A percentile compares a stretch with the other conserved stretches of the same genome.
Evolutionary conservation across 2,888 invertebrate species (phyloP).

Genomic region (Itoplectis maculator): DNA sequence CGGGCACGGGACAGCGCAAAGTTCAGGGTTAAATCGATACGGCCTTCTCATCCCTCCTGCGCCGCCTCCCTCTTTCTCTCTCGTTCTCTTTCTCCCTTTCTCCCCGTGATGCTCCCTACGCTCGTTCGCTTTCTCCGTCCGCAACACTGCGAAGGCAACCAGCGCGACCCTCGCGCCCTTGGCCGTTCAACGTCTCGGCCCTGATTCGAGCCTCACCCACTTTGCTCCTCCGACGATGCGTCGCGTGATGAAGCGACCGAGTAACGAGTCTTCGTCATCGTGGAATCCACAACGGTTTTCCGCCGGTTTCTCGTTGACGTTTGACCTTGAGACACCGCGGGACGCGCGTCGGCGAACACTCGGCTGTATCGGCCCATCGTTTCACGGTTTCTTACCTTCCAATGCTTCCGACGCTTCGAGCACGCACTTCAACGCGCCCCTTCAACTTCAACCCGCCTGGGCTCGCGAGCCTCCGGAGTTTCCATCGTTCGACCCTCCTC

Average conservation of each 20-base stretch:
- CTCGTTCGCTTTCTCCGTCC: slow-evolving; percentile 24
- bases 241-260: slow-evolving; percentile 7
- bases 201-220: slow-evolving; percentile 10
- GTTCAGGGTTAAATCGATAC: slow-evolving; percentile 84
- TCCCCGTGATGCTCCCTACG: slow-evolving; percentile 48
- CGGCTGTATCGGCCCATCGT: too few species aligned
- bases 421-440: too few species aligned
- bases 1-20: slow-evolving; percentile 72
- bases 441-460: too few species aligned
- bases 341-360: too few species aligned
- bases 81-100: slow-evolving; percentile 47
- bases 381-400: too few species aligned
- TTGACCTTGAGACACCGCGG: too few species aligned
- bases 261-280: slow-evolving; percentile 11
- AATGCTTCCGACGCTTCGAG: too few species aligned
- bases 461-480: too few species aligned
- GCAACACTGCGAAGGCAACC: slow-evolving; percentile 25
- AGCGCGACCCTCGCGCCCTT: slow-evolving; percentile 18
- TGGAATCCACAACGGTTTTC: not conserved
- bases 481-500: too few species aligned
- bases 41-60: slow-evolving; percentile 76
- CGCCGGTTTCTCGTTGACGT: not conserved
- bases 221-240: not conserved
- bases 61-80: too few species aligned
- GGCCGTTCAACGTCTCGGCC: slow-evolving; percentile 23